phyloP scores from a whole-genome alignment of 2,797 vertebrate species.

The Salarias fasciatus region DNA sequence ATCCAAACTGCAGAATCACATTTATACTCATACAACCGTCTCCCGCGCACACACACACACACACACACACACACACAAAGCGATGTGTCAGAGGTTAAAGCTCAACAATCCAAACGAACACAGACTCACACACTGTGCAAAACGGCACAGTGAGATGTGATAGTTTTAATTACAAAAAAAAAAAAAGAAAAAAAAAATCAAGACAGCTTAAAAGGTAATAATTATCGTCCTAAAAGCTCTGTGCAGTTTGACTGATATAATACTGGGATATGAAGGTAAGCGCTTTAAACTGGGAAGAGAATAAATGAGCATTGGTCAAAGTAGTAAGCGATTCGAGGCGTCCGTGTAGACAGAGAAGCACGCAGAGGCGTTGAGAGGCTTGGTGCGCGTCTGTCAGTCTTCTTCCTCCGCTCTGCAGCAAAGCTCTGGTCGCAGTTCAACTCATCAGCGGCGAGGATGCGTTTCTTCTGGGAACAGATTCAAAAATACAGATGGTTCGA shows the following conservation, averaged over 20 bases:
- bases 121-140: constrained; percentile 22
- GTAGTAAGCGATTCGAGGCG: constrained; percentile 22
- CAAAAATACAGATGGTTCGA: constrained; percentile 27
- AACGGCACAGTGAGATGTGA: constrained; percentile 25
- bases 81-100: constrained; percentile 16
- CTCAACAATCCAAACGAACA: constrained; percentile 6
- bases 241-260: constrained; percentile 31
- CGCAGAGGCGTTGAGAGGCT: constrained; percentile 7
- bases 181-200: constrained; percentile 22
- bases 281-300: constrained; percentile 26
- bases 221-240: constrained; percentile 37
- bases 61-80: too few species aligned
- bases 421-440: constrained; percentile 44
- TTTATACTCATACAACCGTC: constrained; percentile 5
- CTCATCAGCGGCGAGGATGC: constrained; percentile 21
- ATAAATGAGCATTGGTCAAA: constrained; percentile 21
- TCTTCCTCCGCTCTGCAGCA: constrained; percentile 40
- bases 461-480: constrained; percentile 33
- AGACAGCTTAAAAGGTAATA: constrained; percentile 31
- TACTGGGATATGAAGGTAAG: constrained; percentile 21
- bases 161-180: constrained; percentile 12
- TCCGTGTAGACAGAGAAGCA: constrained; percentile 25
- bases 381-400: constrained; percentile 28
- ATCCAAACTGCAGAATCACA: not conserved
- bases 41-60: too few species aligned